These are phyloP conservation scores for Syrmaticus mikado DNA, from an alignment of 2,113 vertebrate species.

Conservation along the genomic window DNA sequence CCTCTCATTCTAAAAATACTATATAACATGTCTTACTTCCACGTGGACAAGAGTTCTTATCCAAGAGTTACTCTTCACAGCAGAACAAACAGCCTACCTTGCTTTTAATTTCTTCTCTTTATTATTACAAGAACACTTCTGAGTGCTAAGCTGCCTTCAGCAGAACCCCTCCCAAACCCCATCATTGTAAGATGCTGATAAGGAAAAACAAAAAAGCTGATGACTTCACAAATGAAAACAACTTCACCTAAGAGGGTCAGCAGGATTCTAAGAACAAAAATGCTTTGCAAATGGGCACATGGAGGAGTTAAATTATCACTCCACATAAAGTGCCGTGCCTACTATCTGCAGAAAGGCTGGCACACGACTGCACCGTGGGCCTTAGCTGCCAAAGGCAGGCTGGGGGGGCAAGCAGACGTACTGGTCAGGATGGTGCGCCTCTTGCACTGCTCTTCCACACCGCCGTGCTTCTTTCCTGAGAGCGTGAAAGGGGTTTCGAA, in stretches of 20 bases:
- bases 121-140: background rate
- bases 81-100: background rate
- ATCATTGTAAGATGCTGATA: background rate
- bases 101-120: background rate
- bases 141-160: background rate
- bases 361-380: rapidly evolving
- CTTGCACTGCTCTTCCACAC: slow-evolving; percentile 98
- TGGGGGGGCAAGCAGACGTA: slow-evolving; percentile 44
- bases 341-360: background rate
- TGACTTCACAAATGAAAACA: background rate
- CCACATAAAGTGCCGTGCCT: background rate
- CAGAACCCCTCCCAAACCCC: slow-evolving; percentile 7
- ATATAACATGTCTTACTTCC: background rate
- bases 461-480: slow-evolving; percentile 94
- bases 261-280: background rate
- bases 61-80: background rate
- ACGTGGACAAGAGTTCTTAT: background rate
- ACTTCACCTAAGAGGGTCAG: background rate
- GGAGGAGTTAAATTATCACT: background rate
- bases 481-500: slow-evolving; percentile 97
- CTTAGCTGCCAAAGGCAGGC: background rate
- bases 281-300: background rate
- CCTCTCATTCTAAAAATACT: background rate
- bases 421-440: slow-evolving; percentile 93
- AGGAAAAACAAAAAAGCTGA: background rate